phyloP scores from a whole-genome alignment of 2,113 vertebrate species.

The Lepisosteus oculatus region DNA sequence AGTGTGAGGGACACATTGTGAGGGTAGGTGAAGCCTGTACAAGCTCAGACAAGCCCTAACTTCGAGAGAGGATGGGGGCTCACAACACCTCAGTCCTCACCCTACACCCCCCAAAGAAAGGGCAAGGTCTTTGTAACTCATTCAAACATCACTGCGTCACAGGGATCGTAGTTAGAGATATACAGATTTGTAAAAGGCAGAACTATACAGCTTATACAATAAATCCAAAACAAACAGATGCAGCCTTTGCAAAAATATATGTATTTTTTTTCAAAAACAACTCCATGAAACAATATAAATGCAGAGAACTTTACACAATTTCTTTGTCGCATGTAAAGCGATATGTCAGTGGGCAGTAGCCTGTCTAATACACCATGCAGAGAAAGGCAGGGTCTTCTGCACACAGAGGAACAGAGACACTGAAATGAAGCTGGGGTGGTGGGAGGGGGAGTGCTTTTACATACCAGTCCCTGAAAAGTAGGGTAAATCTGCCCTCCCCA shows the following conservation, averaged over 20 bases:
- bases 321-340: constrained; percentile 57
- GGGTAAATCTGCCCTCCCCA: too few relatives aligned
- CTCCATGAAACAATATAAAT: constrained; percentile 38
- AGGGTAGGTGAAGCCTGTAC: constrained; percentile 54
- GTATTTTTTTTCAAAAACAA: constrained; percentile 44
- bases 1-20: constrained; percentile 78
- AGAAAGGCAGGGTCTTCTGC: constrained; percentile 44
- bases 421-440: not conserved
- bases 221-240: constrained; percentile 54
- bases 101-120: constrained; percentile 27
- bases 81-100: constrained; percentile 11
- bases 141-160: constrained; percentile 31
- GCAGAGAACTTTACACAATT: constrained; percentile 55
- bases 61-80: constrained; percentile 7
- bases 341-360: constrained; percentile 57
- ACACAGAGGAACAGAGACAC: constrained; percentile 19
- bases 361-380: constrained; percentile 58
- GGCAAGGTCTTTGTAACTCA: constrained; percentile 29
- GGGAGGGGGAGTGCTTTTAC: constrained; percentile 28
- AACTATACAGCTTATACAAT: constrained; percentile 65
- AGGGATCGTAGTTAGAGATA: constrained; percentile 40
- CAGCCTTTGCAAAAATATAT: constrained; percentile 78
- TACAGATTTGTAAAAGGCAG: constrained; percentile 45
- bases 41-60: constrained; percentile 48
- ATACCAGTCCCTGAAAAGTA: constrained; percentile 47